phyloP scores from a whole-genome alignment of 2,888 invertebrate genomes.

The Drosophila robusta region DNA sequence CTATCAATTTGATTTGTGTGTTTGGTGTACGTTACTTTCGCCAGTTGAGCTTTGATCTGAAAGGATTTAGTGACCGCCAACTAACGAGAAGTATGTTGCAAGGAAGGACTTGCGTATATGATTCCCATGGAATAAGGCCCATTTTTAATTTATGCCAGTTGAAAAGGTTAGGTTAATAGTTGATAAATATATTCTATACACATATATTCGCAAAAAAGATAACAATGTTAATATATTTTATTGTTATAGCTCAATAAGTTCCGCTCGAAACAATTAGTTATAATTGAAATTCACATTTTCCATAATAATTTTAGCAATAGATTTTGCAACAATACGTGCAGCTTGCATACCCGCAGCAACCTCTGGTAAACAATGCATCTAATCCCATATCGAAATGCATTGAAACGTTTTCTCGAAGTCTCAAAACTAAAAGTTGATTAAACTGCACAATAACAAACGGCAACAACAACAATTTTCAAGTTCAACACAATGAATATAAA shows the following conservation, averaged over 20 bases:
- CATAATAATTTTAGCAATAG: neutral
- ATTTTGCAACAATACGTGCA: slow-evolving; percentile 29
- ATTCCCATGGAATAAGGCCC: too few species aligned
- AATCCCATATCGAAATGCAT: slow-evolving; percentile 72
- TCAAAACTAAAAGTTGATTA: slow-evolving; percentile 75
- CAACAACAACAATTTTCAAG: slow-evolving; percentile 71
- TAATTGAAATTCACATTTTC: slow-evolving; percentile 17
- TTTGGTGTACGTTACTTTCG: slow-evolving; percentile 45
- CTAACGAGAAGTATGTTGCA: neutral
- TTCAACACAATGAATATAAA: slow-evolving; percentile 76
- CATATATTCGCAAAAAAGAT: neutral
- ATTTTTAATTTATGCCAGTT: too few species aligned
- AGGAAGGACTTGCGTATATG: too few species aligned
- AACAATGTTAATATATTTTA: neutral
- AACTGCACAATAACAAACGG: slow-evolving; percentile 78
- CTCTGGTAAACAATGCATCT: slow-evolving; percentile 37
- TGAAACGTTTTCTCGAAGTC: slow-evolving; percentile 75
- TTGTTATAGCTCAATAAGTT: slow-evolving; percentile 1
- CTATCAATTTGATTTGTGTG: slow-evolving; percentile 47
- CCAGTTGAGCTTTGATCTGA: slow-evolving; percentile 21
- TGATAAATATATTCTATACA: too few species aligned
- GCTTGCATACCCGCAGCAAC: slow-evolving; percentile 14
- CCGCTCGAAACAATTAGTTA: slow-evolving; percentile 9
- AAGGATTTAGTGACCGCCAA: slow-evolving; percentile 15
- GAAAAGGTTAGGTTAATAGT: neutral